Evolutionary conservation across 2,797 vertebrate genomes (phyloP), one percentile per base, ranked within the genome.

Genomic region (Melanotaenia nigrans): DNA sequence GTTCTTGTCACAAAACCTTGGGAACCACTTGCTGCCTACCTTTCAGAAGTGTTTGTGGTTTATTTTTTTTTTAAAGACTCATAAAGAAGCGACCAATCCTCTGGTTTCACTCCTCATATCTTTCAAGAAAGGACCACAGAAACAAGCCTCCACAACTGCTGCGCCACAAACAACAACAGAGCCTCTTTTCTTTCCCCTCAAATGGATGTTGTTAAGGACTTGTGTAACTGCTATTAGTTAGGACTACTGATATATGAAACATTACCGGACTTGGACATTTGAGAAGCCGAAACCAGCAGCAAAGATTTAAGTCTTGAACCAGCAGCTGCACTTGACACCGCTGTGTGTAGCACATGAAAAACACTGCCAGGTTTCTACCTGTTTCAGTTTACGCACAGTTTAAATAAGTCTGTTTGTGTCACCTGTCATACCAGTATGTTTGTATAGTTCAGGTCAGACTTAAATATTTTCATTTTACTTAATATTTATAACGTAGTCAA

Each of bases 21-120:
- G 89, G 88, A 90, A 89, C 90, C 92, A 92, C 85, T 92, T 92
- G 91, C 91, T 94, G 93, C 92, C 92, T 93, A 92, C 89, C 86
- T 92, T 91, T 87, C 86, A 83, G 84, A 89, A 80, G 85, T 83
- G 87, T 90, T 90, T 83, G 81, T 90, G 91, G 30, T 30, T 33
- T 33, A 8, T 33, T 33, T 90, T 62, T 85, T 85, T 92, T 89
- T 77, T 87, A 86, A 61, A 49, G 78, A 87, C 89, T 87, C 81
- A 20, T 25, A 42, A 65, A 60, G 2, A 81, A 86, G 81, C 63
- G 14, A 80, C 57, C 24, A 24, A 68, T 67, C 84, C 85, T 82
- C 62, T 47, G n/a, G 59, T 85, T 84, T 85, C 59, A 78, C 77
- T 85, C 81, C 28, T 80, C n/a, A 56, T 68, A 59, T 73, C 70